Percentiles rank a stretch among this genome's conserved stretches.
phyloP scores from a whole-genome alignment of 2,888 invertebrate genomes.

The Plagodis pulveraria region DNA sequence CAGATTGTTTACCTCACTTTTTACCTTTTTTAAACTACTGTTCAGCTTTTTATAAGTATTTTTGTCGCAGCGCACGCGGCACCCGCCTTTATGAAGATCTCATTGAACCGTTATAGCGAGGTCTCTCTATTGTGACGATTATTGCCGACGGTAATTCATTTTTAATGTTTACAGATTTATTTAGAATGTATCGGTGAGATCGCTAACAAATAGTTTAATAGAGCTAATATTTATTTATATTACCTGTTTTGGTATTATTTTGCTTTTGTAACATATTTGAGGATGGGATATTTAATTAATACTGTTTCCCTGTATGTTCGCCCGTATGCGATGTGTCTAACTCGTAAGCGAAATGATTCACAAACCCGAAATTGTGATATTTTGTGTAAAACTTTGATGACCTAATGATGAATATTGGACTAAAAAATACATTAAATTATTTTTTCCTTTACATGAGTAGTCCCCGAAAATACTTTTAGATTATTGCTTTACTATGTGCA shows the following conservation, averaged over 20 bases:
- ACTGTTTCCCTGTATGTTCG: not conserved
- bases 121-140: constrained; percentile 66
- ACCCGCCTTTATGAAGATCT: constrained; percentile 64
- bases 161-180: constrained; percentile 69
- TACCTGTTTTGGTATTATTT: constrained; percentile 25
- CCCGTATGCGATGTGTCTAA: too few species aligned
- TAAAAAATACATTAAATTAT: too few species aligned
- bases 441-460: too few species aligned
- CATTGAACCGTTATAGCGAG: constrained; percentile 68
- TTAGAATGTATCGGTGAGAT: constrained; percentile 68
- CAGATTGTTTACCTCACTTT: constrained; percentile 84
- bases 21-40: constrained; percentile 79
- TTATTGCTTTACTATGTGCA: too few species aligned
- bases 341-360: too few species aligned
- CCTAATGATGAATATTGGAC: too few species aligned
- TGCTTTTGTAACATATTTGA: constrained; percentile 26
- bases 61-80: constrained; percentile 78
- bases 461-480: too few species aligned
- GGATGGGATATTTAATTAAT: constrained; percentile 5
- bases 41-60: constrained; percentile 75
- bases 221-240: constrained; percentile 40
- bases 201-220: constrained; percentile 31
- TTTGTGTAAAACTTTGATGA: too few species aligned
- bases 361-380: too few species aligned
- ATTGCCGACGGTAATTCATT: constrained; percentile 70